phyloP scores from a whole-genome alignment of 1,140 invertebrate species.

The Hyphantria cunea region DNA sequence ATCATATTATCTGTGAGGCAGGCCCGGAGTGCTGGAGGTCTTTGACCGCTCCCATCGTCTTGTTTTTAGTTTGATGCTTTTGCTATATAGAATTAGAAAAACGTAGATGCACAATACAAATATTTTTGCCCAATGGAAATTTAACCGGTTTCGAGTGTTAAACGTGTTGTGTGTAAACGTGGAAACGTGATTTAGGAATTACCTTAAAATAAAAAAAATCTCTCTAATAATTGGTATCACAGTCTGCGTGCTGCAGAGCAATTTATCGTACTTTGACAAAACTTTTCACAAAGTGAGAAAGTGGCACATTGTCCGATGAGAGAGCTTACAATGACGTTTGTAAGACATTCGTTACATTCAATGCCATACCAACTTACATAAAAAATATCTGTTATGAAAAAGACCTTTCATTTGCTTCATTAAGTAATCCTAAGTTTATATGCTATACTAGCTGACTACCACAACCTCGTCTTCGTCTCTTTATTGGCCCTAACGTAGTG shows the following conservation, averaged over 20 bases:
- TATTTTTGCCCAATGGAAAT: slow-evolving; percentile 8
- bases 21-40: slow-evolving; percentile 57
- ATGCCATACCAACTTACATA: no score
- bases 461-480: no score
- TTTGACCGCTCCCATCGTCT: slow-evolving; percentile 53
- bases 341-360: no score
- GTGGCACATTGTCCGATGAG: slow-evolving; percentile 8
- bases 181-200: neutral
- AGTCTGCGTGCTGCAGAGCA: neutral
- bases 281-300: slow-evolving; percentile 8
- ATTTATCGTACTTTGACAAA: slow-evolving; percentile 3
- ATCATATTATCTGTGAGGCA: slow-evolving; percentile 67
- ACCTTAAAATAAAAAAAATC: no score
- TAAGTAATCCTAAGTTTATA: no score
- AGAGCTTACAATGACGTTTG: neutral
- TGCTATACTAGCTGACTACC: no score
- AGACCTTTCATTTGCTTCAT: no score
- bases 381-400: no score
- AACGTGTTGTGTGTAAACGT: neutral
- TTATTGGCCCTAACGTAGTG: no score
- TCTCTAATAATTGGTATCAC: neutral
- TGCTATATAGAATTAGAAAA: slow-evolving; percentile 46
- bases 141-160: slow-evolving; percentile 7
- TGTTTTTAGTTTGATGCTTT: slow-evolving; percentile 56
- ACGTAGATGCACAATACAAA: slow-evolving; percentile 33